A percentile compares a stretch with the other conserved stretches of the same genome.
Evolutionary conservation across 1,140 invertebrate species (phyloP).

Genomic region (Plodia interpunctella): DNA sequence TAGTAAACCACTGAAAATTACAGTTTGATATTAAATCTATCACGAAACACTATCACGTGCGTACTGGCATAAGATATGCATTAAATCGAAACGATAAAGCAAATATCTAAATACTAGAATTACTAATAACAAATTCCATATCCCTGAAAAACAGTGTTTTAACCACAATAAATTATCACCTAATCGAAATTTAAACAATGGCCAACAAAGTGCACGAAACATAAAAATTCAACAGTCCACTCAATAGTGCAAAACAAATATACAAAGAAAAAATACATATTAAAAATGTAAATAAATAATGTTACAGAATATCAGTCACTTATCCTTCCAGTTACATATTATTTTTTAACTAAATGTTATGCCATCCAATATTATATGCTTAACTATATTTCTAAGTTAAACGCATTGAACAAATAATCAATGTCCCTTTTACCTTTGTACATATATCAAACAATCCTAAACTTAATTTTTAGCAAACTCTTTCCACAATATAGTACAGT

Average conservation of each 20-base stretch:
- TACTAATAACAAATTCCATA: constrained; percentile 57
- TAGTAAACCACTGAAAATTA: constrained; percentile 24
- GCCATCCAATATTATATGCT: background rate
- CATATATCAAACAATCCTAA: constrained; percentile 19
- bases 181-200: constrained; percentile 50
- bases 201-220: constrained; percentile 61
- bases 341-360: background rate
- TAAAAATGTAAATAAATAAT: constrained; percentile 3
- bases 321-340: background rate
- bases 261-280: constrained; percentile 34
- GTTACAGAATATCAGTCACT: constrained; percentile 9
- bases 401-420: constrained; percentile 15
- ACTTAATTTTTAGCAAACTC: background rate
- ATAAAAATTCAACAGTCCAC: constrained; percentile 57
- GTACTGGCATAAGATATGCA: constrained; percentile 70
- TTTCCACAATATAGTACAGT: background rate
- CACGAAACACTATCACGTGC: constrained; percentile 70
- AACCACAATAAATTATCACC: constrained; percentile 50
- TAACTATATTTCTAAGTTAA: background rate
- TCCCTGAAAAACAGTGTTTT: constrained; percentile 55
- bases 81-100: constrained; percentile 57
- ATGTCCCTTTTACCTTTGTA: constrained; percentile 30
- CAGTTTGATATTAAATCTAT: constrained; percentile 46
- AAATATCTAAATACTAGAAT: constrained; percentile 38
- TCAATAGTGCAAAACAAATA: constrained; percentile 61